phyloP scores from a whole-genome alignment of 1,140 invertebrate genomes.

The Oppia nitens region DNA sequence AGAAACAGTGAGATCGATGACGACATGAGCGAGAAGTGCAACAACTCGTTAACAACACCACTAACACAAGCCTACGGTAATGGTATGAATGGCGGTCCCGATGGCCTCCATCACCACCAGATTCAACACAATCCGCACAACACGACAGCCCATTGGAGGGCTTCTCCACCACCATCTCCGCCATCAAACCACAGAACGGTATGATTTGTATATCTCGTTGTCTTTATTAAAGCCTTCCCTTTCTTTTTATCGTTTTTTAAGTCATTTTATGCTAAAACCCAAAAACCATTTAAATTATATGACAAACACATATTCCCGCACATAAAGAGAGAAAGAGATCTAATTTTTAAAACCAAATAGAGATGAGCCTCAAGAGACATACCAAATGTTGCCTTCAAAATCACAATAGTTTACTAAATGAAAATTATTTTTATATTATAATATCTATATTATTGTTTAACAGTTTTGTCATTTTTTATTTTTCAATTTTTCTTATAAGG shows the following conservation, averaged over 20 bases:
- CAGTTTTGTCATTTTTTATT: too few species aligned
- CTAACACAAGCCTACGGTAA: background rate
- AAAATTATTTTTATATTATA: too few species aligned
- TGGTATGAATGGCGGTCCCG: background rate
- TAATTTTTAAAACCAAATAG: too few species aligned
- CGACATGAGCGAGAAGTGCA: background rate
- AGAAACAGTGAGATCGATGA: background rate
- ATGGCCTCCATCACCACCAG: background rate
- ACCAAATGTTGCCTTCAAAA: too few species aligned
- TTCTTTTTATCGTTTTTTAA: too few species aligned
- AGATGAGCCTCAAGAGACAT: background rate
- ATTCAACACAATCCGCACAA: too few species aligned
- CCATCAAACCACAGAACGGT: background rate
- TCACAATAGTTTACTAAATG: too few species aligned
- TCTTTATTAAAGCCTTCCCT: too few species aligned
- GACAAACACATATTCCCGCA: background rate
- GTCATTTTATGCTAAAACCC: background rate
- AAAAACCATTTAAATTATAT: background rate
- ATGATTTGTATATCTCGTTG: background rate
- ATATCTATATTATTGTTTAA: too few species aligned
- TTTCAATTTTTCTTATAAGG: too few species aligned
- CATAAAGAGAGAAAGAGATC: too few species aligned
- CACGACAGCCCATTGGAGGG: background rate
- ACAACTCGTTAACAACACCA: background rate
- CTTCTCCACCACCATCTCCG: background rate